Percentiles rank a stretch among this genome's conserved stretches.
Conservation (phyloP, 92 coral and sea anemone species). For the Paragorgia papillata region DNA sequence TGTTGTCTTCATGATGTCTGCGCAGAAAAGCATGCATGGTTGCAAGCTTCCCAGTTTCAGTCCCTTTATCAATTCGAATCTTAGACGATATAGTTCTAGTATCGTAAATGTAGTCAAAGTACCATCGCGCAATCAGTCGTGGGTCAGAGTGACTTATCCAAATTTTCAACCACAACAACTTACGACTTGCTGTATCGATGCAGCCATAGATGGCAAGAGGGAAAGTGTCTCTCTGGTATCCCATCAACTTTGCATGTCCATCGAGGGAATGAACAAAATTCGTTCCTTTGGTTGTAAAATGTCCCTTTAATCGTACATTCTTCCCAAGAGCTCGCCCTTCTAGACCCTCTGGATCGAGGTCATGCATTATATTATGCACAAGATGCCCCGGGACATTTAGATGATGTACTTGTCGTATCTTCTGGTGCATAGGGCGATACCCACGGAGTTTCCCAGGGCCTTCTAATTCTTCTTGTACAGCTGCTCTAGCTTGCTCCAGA, state of each 20-base stretch:
- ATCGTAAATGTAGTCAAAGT: slow-evolving; percentile 56
- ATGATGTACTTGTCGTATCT: too few species aligned
- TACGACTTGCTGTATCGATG: slow-evolving; percentile 53
- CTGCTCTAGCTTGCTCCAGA: too few species aligned
- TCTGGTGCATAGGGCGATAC: too few species aligned
- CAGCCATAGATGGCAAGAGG: slow-evolving; percentile 59
- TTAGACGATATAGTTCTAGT: slow-evolving; percentile 52
- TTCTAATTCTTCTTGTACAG: too few species aligned
- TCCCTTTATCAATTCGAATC: slow-evolving; percentile 52
- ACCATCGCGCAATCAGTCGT: slow-evolving; percentile 25
- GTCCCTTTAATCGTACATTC: too few species aligned
- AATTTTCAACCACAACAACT: slow-evolving; percentile 45
- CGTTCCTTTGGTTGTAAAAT: neutral
- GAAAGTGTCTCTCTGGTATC: slow-evolving; percentile 36
- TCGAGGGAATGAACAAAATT: slow-evolving; percentile 1
- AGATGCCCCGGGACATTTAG: too few species aligned
- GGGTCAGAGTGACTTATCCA: slow-evolving; percentile 54
- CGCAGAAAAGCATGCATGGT: slow-evolving; percentile 59
- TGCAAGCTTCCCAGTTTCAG: slow-evolving; percentile 57
- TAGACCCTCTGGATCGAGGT: too few species aligned
- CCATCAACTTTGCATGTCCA: slow-evolving; percentile 43
- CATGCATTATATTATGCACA: too few species aligned
- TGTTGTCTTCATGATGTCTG: neutral
- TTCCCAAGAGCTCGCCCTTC: too few species aligned
- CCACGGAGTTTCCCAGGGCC: too few species aligned